Evolutionary conservation across 1,140 invertebrate genomes (phyloP).

Genomic region (Platyscapa corneri): DNA sequence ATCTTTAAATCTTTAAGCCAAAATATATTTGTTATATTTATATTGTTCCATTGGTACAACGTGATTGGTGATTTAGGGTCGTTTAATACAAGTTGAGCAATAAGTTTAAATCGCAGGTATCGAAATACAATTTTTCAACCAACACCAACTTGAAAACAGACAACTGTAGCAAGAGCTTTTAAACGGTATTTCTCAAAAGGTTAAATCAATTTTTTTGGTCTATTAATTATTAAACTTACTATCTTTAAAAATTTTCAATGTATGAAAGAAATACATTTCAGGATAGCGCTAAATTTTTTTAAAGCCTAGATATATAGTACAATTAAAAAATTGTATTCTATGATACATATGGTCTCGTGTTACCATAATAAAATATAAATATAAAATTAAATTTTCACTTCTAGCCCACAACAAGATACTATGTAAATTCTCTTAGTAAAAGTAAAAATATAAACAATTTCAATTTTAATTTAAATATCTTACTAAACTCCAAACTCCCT

Average conservation of each 20-base stretch:
- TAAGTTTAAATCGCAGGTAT: background rate
- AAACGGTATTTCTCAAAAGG: background rate
- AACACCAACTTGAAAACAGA: constrained; percentile 19
- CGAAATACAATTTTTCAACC: constrained; percentile 40
- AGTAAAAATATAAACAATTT: constrained; percentile 35
- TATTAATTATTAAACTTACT: constrained; percentile 37
- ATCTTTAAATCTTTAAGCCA: constrained; percentile 49
- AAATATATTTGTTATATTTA: constrained; percentile 21
- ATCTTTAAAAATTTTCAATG: constrained; percentile 61
- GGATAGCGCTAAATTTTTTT: constrained; percentile 67
- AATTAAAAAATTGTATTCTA: constrained; percentile 59
- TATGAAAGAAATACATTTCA: constrained; percentile 67
- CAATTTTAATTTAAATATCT: constrained; percentile 28
- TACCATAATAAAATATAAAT: background rate
- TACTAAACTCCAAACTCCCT: constrained; percentile 26
- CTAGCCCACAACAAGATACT: constrained; percentile 46
- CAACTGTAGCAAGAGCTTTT: constrained; percentile 38
- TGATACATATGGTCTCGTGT: constrained; percentile 57
- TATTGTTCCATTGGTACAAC: background rate
- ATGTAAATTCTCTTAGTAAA: constrained; percentile 47
- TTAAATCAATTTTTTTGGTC: constrained; percentile 29
- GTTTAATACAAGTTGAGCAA: background rate
- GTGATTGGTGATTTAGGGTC: background rate
- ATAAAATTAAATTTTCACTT: constrained; percentile 55
- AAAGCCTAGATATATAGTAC: constrained; percentile 65